phyloP scores from a whole-genome alignment of 2,113 vertebrate genomes.

The Pachypanchax playfairii region DNA sequence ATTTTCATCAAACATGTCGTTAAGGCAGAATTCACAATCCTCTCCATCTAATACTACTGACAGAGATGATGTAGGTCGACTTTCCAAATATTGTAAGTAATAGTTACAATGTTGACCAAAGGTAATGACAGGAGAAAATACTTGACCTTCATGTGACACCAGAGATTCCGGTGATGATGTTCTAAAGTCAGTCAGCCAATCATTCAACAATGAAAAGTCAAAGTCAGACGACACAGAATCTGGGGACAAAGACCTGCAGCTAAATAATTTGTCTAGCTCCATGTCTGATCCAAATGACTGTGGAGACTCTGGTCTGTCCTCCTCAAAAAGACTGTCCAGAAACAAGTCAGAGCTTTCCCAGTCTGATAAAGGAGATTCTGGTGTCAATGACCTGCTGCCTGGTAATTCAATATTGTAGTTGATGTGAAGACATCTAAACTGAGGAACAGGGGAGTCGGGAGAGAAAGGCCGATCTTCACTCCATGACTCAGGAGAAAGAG shows the following conservation, averaged over 20 bases:
- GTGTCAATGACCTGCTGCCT: constrained; percentile 6
- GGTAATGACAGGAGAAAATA: neutral
- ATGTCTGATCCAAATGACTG: constrained; percentile 23
- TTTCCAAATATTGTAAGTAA: constrained; percentile 14
- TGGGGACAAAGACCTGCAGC: constrained; percentile 19
- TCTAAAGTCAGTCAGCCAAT: constrained; percentile 26
- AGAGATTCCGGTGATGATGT: constrained; percentile 36
- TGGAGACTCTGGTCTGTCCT: constrained; percentile 29
- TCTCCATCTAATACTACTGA: constrained; percentile 12
- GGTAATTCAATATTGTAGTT: neutral
- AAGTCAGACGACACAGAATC: constrained; percentile 6
- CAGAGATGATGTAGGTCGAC: constrained; percentile 14
- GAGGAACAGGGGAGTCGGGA: constrained; percentile 28
- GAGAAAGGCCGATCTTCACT: constrained; percentile 18
- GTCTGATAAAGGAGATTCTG: constrained; percentile 30
- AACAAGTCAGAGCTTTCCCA: constrained; percentile 28
- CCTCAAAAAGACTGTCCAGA: constrained; percentile 10
- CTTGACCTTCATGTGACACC: neutral
- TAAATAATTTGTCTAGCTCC: constrained; percentile 11
- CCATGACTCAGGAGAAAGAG: constrained; percentile 5
- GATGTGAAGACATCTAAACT: neutral
- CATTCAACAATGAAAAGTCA: neutral
- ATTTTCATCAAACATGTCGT: constrained; percentile 4
- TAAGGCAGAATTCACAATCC: constrained; percentile 14
- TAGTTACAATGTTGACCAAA: constrained; percentile 38